Base-by-base conservation (phyloP, 2,113 vertebrate genomes). In the Elachura formosa region DNA sequence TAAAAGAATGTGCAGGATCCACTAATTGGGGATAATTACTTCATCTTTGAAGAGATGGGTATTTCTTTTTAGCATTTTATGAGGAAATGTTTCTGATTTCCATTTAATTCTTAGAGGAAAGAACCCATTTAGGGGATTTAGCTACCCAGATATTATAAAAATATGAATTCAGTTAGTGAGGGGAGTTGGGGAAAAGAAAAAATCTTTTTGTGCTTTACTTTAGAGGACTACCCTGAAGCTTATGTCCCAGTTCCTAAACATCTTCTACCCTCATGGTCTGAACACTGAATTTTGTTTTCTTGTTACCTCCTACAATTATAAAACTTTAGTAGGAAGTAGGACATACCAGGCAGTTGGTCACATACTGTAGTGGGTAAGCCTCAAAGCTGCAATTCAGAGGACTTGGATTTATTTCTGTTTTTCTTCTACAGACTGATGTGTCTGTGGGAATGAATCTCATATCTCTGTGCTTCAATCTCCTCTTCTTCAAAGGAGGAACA, bases 241-340 rank as follows among this genome's bases (percentile, higher is more conserved):
- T 76, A 26, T 62, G 12, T 6, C 25, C 3, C 21, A 14, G 8
- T 23, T 84, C 68, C 56, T 67, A 74, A 81, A 58, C 31, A 2
- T 29, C 20, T 54, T 61, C 36, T 58, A 52, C 43, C 3, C 14
- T 59, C 0, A 1, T 77, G 19, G 5, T 55, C 38, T 43, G 19
- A 63, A 19, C 4, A 19, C 21, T 46, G 54, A 62, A 64, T 66
- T 83, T 93, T 68, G 3, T 56, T 79, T 16, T 89, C 8, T 83
- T 0, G 0, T 82, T 87, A 16, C 48, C 16, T 59, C 7, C 19
- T 38, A 13, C 2, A 45, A 23, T 46, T 59, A 18, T 1, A 74
- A 61, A 49, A 8, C 11, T 80, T 81, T 67, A 4, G 20, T 64
- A 33, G 11, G 26, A 62, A 63, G 21, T 8, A 34, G 20, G 20